A percentile compares a stretch with the other conserved stretches of the same genome.
Conservation (phyloP, 1,140 invertebrate genomes). For the Periplaneta americana region DNA sequence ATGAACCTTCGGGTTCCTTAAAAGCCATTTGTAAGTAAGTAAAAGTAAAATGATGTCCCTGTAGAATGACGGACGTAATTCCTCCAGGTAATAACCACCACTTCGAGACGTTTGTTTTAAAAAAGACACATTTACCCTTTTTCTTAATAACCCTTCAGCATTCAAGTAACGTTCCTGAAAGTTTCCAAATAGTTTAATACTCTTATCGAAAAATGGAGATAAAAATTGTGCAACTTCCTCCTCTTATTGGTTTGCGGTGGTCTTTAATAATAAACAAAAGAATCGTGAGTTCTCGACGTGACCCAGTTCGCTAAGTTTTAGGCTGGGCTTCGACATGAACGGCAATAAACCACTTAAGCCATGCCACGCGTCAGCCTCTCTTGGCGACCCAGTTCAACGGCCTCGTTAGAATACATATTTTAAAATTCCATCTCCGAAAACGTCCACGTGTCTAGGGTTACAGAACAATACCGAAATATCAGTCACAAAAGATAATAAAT, state of each 20-base stretch:
- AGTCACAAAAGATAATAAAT: no score
- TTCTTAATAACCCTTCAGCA: no score
- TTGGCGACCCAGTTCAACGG: neutral
- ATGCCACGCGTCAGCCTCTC: neutral
- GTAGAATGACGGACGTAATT: no score
- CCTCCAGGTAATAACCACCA: no score
- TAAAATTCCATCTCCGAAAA: neutral
- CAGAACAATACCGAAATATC: no score
- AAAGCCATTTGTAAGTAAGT: no score
- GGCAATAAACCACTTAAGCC: neutral
- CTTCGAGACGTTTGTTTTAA: no score
- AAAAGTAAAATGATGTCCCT: no score
- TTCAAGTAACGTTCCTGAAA: neutral
- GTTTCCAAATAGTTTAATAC: neutral
- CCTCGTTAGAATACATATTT: neutral
- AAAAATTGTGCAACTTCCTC: neutral
- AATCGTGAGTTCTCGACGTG: neutral
- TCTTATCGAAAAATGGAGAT: neutral
- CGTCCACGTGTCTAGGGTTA: neutral
- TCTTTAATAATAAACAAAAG: neutral
- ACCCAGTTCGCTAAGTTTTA: no score
- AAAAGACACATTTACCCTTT: no score
- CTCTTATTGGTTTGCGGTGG: neutral
- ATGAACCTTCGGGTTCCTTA: no score
- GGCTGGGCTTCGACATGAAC: no score